These are phyloP conservation scores for Scaptomyza montana DNA, from an alignment of 1,140 invertebrate genomes.

Conservation along the genomic window DNA sequence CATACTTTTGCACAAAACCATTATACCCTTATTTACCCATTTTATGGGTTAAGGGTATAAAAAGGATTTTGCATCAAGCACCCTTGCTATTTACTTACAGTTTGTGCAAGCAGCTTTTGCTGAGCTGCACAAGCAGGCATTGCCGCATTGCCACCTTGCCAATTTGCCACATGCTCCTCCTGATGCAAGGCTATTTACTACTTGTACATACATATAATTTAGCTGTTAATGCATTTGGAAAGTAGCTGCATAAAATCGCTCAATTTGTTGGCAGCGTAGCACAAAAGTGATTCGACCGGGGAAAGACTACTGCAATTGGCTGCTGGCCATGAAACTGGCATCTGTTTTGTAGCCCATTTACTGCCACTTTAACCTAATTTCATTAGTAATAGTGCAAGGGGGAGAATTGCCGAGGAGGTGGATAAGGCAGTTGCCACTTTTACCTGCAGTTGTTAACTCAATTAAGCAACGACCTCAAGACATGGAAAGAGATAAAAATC, in stretches of 20 bases:
- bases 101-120: slow-evolving; percentile 37
- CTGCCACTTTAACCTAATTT: slow-evolving; percentile 78
- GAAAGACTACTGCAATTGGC: slow-evolving; percentile 13
- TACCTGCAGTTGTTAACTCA: slow-evolving; percentile 56
- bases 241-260: slow-evolving; percentile 48
- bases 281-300: background rate
- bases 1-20: too few relatives aligned
- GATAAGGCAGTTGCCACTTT: slow-evolving; percentile 34
- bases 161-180: slow-evolving; percentile 5
- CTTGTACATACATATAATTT: slow-evolving; percentile 29
- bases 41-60: too few relatives aligned
- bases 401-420: background rate
- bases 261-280: slow-evolving; percentile 22
- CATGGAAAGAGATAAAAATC: slow-evolving; percentile 60
- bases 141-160: slow-evolving; percentile 6
- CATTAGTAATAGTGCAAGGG: slow-evolving; percentile 43
- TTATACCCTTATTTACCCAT: too few relatives aligned
- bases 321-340: slow-evolving; percentile 30
- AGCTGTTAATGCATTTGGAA: slow-evolving; percentile 53
- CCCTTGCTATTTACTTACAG: slow-evolving; percentile 12
- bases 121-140: slow-evolving; percentile 12
- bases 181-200: slow-evolving; percentile 2
- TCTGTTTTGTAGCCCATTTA: slow-evolving; percentile 67
- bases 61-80: background rate
- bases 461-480: slow-evolving; percentile 53